Base-by-base conservation (phyloP, 2,113 vertebrate genomes). In the Gymnorhina tibicen region DNA sequence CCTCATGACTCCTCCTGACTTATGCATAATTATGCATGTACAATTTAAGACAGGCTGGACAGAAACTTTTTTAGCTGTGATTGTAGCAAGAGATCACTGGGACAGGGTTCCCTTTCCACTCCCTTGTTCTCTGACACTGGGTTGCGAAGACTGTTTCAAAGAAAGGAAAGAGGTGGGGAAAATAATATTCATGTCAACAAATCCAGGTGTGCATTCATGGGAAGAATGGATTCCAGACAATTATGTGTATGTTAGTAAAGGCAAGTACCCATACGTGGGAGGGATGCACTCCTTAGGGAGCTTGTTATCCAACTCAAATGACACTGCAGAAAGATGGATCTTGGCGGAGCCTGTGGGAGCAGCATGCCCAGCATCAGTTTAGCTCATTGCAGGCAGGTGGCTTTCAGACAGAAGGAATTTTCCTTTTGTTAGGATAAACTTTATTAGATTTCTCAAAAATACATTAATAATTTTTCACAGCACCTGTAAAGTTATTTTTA, bases 401-500 rank as follows among this genome's bases (percentile, higher is more conserved):
- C 13, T 27, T 64, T 44, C 32, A 37, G 23, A 28, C 0, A 3
- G 39, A 80, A 62, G 11, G 19, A 39, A 37, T 80, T 49, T 52
- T 44, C 18, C 17, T 44, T 76, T 59, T 39, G 2, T 62, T 67
- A n/a, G 3, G 32, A n/a, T 32, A 58, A 62, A 30, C 7, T 20
- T 46, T n/a, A 12, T 10, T 11, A 33, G 7, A n/a, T 32, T 6
- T 77, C 47, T 62, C 28, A 33, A 68, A 62, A 70, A 63, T 63
- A 10, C 16, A 53, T 47, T 68, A 9, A 21, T 32, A 13, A 22
- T n/a, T 66, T 85, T 92, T 72, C 26, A 42, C 0, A 0, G 0
- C 10, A 63, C 7, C 17, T 42, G 24, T 15, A 21, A 63, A 78
- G 6, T 39, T 62, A n/a, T 20, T 73, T 68, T 91, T 74, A 30